A percentile compares a stretch with the other conserved stretches of the same genome.
Conservation (phyloP, 2,888 invertebrate species). For the Cantharis flavilabris region DNA sequence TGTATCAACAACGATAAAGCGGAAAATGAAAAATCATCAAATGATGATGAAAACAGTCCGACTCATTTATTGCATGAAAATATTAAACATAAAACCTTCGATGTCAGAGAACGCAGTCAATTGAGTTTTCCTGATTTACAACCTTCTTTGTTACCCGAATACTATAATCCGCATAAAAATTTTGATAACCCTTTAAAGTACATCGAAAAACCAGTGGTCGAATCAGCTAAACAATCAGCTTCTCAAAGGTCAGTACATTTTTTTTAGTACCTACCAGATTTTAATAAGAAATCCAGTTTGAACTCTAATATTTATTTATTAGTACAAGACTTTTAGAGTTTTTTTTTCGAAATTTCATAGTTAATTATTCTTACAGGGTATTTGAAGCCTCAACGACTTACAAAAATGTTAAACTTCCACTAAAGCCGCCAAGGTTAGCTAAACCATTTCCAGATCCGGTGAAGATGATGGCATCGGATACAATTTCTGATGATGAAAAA, state of each 20-base stretch:
- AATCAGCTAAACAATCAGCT: background rate
- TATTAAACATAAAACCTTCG: conserved; percentile 9
- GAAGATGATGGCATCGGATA: conserved; percentile 50
- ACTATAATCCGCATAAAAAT: conserved; percentile 31
- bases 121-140: conserved; percentile 37
- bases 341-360: background rate
- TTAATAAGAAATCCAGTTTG: no score
- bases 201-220: background rate
- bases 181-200: background rate
- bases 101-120: conserved; percentile 21
- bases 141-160: conserved; percentile 38
- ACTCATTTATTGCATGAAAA: background rate
- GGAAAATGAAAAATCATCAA: background rate
- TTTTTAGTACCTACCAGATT: background rate
- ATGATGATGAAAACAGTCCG: background rate
- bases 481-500: conserved; percentile 52
- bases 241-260: background rate
- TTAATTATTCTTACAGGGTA: conserved; percentile 20
- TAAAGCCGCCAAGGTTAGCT: conserved; percentile 48
- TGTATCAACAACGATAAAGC: background rate
- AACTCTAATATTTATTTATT: no score
- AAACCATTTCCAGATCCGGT: conserved; percentile 53
- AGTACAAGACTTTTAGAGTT: no score
- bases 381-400: conserved; percentile 48
- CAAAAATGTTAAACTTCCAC: conserved; percentile 46